phyloP scores from a whole-genome alignment of 1,140 invertebrate genomes.

The Proctacanthus coquilletti region DNA sequence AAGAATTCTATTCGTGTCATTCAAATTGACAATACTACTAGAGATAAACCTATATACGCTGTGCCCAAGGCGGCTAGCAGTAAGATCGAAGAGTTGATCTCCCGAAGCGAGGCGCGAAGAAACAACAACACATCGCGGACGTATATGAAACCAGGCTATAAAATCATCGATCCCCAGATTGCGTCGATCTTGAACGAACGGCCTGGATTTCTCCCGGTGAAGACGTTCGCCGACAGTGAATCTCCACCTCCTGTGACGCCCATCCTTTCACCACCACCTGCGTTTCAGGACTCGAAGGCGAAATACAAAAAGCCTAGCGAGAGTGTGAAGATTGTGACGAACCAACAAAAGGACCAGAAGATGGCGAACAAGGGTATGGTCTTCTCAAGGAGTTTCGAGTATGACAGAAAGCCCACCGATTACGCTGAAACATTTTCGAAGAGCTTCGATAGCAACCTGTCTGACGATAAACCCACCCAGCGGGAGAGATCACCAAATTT shows the following conservation, averaged over 20 bases:
- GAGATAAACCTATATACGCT: slow-evolving; percentile 10
- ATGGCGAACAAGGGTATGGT: slow-evolving; percentile 28
- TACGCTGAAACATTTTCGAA: slow-evolving; percentile 28
- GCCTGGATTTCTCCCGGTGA: slow-evolving; percentile 26
- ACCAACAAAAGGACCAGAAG: slow-evolving; percentile 1
- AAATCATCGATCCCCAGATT: slow-evolving; percentile 24
- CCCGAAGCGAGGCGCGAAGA: slow-evolving; percentile 20
- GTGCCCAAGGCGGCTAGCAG: slow-evolving; percentile 14
- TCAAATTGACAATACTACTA: slow-evolving; percentile 12
- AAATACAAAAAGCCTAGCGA: slow-evolving; percentile 7
- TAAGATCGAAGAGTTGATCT: slow-evolving; percentile 26
- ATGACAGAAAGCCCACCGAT: slow-evolving; percentile 19
- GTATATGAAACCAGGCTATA: slow-evolving; percentile 18
- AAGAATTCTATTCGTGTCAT: slow-evolving; percentile 9
- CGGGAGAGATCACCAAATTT: slow-evolving; percentile 23
- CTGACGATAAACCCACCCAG: slow-evolving; percentile 12
- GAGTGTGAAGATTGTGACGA: slow-evolving; percentile 5
- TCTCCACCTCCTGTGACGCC: slow-evolving; percentile 32
- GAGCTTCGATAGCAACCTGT: slow-evolving; percentile 27
- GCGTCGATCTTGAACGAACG: slow-evolving; percentile 25
- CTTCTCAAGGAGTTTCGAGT: slow-evolving; percentile 29
- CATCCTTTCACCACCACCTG: slow-evolving; percentile 35
- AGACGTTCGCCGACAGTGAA: slow-evolving; percentile 18
- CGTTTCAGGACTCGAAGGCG: slow-evolving; percentile 29
- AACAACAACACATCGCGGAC: slow-evolving; percentile 7